Base-by-base conservation (phyloP, 2,797 vertebrate species). In the Sciaenops ocellatus region DNA sequence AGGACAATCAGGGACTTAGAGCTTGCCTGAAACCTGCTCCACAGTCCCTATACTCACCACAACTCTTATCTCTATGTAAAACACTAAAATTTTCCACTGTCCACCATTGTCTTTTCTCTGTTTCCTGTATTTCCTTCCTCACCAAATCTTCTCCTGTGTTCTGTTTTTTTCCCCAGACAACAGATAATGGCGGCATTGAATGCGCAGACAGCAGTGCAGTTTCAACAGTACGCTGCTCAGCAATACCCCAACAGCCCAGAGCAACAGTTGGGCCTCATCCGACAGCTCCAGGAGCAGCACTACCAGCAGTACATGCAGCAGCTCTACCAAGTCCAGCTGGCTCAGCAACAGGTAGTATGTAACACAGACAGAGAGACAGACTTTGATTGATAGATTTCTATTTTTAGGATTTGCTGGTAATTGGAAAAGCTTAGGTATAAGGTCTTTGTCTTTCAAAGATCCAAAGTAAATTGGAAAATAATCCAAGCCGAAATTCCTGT, bases 261-360 rank as follows among this genome's bases (percentile, higher is more conserved):
- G 41, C 98, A 99, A 85, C 98, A 99, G 93, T 95, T 98, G 84
- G 92, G 97, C 78, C 97, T 99, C 77, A 99, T 99, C 91, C 97
- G 97, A 5, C 98, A 99, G 95, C 96, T 99, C 51, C 98, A 99
- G 93, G 98, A 99, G 82, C 98, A 99, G 85, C 98, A 99, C 92
- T 99, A 99, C 90, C 98, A 99, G 86, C 98, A 99, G 87, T 99
- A 99, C 92, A 99, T 99, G 98, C 98, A 99, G 86, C 98, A 99
- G 95, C 94, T 99, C 68, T 99, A 99, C 89, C 98, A 99, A 89
- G 98, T 99, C 76, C 98, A 99, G 94, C 96, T 99, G 5, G 98
- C 98, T 18, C 98, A 99, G 93, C 98, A 99, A 84, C 98, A 99
- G 97, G 98, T 99, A 94, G 5, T 54, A n/a, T 51, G 24, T 10